Evolutionary conservation across 2,888 invertebrate genomes (phyloP), one percentile per base, ranked within the genome.

Genomic region (Clitarchus hookeri): DNA sequence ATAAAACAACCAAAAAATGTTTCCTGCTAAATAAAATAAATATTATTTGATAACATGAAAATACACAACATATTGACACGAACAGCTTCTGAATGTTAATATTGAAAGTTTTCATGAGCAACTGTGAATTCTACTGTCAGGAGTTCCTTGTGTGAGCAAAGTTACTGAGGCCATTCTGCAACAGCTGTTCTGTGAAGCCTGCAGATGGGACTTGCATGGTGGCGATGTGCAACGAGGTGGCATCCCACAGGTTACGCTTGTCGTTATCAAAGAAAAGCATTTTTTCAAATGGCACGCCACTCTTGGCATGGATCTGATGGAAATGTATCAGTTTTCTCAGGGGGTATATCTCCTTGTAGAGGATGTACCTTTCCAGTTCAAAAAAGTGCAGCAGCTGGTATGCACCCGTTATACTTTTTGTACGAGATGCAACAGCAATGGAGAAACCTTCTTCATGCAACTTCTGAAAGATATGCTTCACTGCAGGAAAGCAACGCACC

Each of bases 331-430:
- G 88, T 87, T 90, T 90, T 23, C 86, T 84, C 25, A 89, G 88
- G 12, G 89, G 89, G 87, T 89, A 90, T 54, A 90, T 89, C 87
- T 89, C 89, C 85, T 88, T 88, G 84, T 88, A 89, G 26, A 86
- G 86, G 85, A 90, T 89, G 83, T 86, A 88, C 19, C 89, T 83
- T n/a, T 88, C 85, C 80, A 90, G 87, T 85, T 88, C 85, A 85
- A 90, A 89, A 44, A 89, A 86, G 79, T 89, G 88, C 26, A 90
- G 85, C 44, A 90, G 87, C 54, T 89, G 89, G 83, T 88, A 89
- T 25, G 89, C 89, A 12, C 89, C 89, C 27, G 88, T 86, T 65
- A 89, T 89, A 85, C 89, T 88, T 83, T 88, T 84, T 25, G 89
- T 89, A 86, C 89, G 85, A 44, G 90, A 90, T 27, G 89, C 90